phyloP scores from a whole-genome alignment of 2,888 invertebrate species.

The Thecocarcelia acutangulata region DNA sequence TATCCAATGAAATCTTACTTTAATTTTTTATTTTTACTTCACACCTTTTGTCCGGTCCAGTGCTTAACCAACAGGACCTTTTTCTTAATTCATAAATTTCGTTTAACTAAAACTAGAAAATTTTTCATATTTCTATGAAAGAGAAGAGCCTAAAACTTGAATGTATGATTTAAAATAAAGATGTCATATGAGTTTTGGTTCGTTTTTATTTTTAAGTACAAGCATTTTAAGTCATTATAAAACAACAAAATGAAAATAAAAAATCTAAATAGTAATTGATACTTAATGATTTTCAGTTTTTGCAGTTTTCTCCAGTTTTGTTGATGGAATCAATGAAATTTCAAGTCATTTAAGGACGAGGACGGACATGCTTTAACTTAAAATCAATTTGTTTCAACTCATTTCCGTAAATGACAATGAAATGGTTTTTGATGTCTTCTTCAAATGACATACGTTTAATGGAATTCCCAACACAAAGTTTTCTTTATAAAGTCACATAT shows the following conservation, averaged over 20 bases:
- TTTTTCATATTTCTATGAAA: conserved; percentile 13
- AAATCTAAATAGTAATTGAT: conserved; percentile 48
- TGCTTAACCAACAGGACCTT: conserved; percentile 11
- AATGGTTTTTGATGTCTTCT: conserved; percentile 36
- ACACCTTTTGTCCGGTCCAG: conserved; percentile 48
- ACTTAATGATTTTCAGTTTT: conserved; percentile 60
- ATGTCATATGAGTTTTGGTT: conserved; percentile 23
- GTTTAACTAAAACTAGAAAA: conserved; percentile 39
- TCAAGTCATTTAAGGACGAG: conserved; percentile 62
- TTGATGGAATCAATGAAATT: conserved; percentile 37
- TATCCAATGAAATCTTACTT: conserved; percentile 28
- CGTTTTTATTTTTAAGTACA: conserved; percentile 9
- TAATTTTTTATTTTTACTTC: conserved; percentile 41
- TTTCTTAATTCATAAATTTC: conserved; percentile 14
- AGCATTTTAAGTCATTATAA: conserved; percentile 54
- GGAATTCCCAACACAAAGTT: conserved; percentile 3
- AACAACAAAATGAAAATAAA: conserved; percentile 9
- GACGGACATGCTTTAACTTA: conserved; percentile 47
- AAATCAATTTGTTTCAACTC: conserved; percentile 46
- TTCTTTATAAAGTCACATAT: too few species aligned
- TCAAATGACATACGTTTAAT: conserved; percentile 30
- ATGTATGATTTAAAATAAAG: conserved; percentile 32
- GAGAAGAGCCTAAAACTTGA: conserved; percentile 4
- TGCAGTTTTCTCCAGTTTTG: neutral
- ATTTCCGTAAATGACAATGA: conserved; percentile 59